Evolutionary conservation across 2,888 invertebrate species (phyloP), one percentile per base, ranked within the genome.

Genomic region (Drosophila infuscata): DNA sequence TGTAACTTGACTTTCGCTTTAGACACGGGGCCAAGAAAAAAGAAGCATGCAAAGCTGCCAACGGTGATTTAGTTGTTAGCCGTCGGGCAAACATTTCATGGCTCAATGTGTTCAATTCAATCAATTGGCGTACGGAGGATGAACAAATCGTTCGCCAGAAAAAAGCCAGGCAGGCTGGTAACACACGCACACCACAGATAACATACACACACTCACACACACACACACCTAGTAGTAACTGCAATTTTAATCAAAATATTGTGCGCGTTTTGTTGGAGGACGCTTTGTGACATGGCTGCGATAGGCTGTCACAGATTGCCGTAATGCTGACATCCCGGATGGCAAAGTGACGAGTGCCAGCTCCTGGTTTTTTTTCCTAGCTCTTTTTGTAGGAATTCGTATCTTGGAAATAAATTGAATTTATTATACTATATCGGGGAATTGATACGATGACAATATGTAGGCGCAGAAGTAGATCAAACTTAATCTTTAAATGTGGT

Each of bases 1-100:
- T 17, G 25, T 63, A 61, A 67, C 74, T 79, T 79, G 80, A 56
- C 74, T 60, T 70, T 68, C 62, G 54, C 58, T 46, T 62, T 64
- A 51, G 52, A 59, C 41, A 30, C 56, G 25, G 57, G 20, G 25
- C 25, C 38, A 25, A 3, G 49, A n/a, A 48, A 66, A 64, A 64
- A 78, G 20, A 25, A 65, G 69, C 73, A 79, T 79, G 80, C 80
- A 79, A 79, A 79, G 82, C 81, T 79, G 83, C 84, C 84, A 84
- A 69, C 79, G 88, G 87, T 86, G 85, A 86, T 86, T 86, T 86
- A 88, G 85, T 83, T 85, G 88, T 85, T 86, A 88, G 85, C 84
- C 87, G 75, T 82, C 82, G 82, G 83, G 82, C 85, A 86, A 86
- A 88, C 89, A 86, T 88, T 86, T 88, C 85, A 83, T 86, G 88